These are phyloP conservation scores for Gallinago nigripennis DNA, from an alignment of 2,797 vertebrate species.

Conservation along the genomic window DNA sequence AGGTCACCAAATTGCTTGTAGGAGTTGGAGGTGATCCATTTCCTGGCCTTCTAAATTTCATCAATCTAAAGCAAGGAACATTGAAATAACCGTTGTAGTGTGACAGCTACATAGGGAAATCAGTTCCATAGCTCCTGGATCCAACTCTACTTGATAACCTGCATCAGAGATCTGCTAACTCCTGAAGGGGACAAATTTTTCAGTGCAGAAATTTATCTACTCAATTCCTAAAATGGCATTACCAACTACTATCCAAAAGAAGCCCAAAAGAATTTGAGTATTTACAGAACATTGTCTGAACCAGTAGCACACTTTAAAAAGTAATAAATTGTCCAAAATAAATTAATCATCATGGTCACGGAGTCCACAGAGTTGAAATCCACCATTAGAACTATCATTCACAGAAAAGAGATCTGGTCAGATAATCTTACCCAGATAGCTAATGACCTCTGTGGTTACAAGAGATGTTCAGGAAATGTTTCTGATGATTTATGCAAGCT, in stretches of 20 bases:
- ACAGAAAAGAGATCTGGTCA: not conserved
- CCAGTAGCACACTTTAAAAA: not conserved
- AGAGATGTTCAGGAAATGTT: not conserved
- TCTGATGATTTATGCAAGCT: not conserved
- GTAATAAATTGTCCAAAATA: not conserved
- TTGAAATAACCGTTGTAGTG: not conserved
- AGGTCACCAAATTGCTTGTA: not conserved
- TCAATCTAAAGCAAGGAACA: not conserved
- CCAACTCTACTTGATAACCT: not conserved
- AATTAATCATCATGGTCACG: not conserved
- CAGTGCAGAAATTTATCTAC: not conserved
- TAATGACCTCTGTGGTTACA: not conserved
- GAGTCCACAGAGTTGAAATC: not conserved
- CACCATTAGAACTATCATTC: not conserved
- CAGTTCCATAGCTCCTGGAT: not conserved
- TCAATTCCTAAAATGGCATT: not conserved
- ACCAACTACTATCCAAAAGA: not conserved
- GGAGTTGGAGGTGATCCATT: not conserved
- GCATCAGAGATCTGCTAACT: not conserved
- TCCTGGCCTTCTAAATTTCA: not conserved
- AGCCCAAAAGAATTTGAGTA: not conserved
- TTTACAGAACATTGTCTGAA: not conserved
- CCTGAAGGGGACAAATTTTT: not conserved
- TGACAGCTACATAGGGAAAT: not conserved
- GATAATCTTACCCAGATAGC: not conserved